Base-by-base conservation (phyloP, 2,113 vertebrate genomes). In the Arenaria interpres region DNA sequence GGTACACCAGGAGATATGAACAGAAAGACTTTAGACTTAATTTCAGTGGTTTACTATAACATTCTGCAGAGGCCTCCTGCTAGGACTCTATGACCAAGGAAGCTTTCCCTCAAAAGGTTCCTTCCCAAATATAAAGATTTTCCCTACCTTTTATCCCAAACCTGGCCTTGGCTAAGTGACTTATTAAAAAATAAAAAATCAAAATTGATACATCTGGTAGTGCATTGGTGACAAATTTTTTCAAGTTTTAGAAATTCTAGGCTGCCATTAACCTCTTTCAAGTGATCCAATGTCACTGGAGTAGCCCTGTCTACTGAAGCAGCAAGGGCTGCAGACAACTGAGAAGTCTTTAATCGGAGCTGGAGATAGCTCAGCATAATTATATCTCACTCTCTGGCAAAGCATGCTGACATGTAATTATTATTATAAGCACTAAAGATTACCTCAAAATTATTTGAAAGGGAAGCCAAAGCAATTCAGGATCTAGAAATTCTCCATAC, bases 331-430 rank as follows among this genome's bases (percentile, higher is more conserved):
- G 41, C 63, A 89, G 86, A 80, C 83, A 94, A 66, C 59, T 41
- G 95, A 96, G 94, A 93, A 86, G 74, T 15, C n/a, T 87, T 92
- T 96, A 93, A 94, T 92, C 50, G 57, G 96, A 94, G 64, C 43
- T 88, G 48, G 21, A 43, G 67, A 80, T 86, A 54, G 63, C 25
- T 97, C 88, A 95, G 92, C 94, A 77, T 68, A 90, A 94, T 83
- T 86, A 41, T 95, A 92, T 84, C 94, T 94, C 35, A 22, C 67
- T 75, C 69, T 88, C 53, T 35, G 25, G 21, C 12, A 30, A 23
- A 80, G 41, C 79, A 88, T n/a, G 76, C 79, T 88, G 85, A 90
- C 88, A 77, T 46, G 67, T 48, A 95, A 86, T 91, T 83, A 50
- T 23, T 43, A 43, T 43, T 43, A 43, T 15, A 43, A 76, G 7